Evolutionary conservation across 1,140 invertebrate genomes (phyloP).

Genomic region (Ladona fulva): DNA sequence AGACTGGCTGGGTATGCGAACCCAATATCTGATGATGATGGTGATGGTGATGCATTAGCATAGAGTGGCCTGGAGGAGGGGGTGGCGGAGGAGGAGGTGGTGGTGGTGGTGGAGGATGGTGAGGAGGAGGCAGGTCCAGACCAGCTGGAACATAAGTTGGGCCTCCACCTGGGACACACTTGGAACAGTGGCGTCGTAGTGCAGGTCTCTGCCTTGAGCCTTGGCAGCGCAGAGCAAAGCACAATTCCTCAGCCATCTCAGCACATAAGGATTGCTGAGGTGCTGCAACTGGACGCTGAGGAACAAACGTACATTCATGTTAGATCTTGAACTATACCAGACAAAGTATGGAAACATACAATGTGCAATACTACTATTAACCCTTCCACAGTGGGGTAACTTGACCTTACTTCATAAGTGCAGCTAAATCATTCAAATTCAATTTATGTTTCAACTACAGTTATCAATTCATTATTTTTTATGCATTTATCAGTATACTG

Average conservation of each 20-base stretch:
- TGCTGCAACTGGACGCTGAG: conserved; percentile 21
- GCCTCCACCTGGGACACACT: conserved; percentile 44
- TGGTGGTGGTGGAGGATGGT: conserved; percentile 21
- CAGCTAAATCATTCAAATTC: too few species aligned
- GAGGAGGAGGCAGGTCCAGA: conserved; percentile 37
- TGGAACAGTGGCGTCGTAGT: conserved; percentile 53
- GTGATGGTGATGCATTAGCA: not conserved
- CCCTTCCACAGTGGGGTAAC: too few species aligned
- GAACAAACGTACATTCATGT: too few species aligned
- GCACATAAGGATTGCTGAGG: conserved; percentile 67
- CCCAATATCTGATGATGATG: not conserved
- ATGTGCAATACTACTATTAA: too few species aligned
- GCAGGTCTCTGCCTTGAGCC: conserved; percentile 56
- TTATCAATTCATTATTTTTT: too few species aligned
- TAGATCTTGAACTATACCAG: too few species aligned
- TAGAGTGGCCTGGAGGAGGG: not conserved
- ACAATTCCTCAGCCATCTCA: conserved; percentile 71
- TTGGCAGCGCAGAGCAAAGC: conserved; percentile 63
- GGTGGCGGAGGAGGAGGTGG: not conserved
- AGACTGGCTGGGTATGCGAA: not conserved
- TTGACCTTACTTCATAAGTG: too few species aligned
- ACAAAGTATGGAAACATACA: too few species aligned
- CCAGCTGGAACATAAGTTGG: conserved; percentile 36
- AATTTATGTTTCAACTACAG: too few species aligned
- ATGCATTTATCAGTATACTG: too few species aligned